Conservation (phyloP, 2,797 vertebrate genomes). For the Hoplostethus atlanticus region DNA sequence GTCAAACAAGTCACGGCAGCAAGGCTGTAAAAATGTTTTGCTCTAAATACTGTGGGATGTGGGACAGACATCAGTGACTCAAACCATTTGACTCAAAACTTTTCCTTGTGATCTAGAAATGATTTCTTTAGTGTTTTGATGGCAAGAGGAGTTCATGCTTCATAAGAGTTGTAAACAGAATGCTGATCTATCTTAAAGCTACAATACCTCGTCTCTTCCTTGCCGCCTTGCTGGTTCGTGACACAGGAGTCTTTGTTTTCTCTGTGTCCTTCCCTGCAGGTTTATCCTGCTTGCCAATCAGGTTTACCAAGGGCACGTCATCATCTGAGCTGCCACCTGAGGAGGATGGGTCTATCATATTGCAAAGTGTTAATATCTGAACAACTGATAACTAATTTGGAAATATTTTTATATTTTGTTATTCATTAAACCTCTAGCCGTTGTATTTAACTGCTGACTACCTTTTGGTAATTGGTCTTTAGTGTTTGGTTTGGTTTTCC, state of each 20-base stretch:
- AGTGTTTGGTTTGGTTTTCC: conserved; percentile 16
- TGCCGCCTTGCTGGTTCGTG: not conserved
- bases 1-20: conserved; percentile 15
- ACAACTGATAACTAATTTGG: not conserved
- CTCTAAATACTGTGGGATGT: not conserved
- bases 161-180: too few relatives aligned
- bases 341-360: conserved; percentile 19
- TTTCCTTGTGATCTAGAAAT: not conserved
- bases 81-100: not conserved
- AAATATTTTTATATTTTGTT: not conserved
- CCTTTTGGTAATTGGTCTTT: conserved; percentile 24
- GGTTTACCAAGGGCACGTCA: conserved; percentile 41
- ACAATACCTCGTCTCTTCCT: conserved; percentile 54
- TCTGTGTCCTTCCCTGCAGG: conserved; percentile 45
- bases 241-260: conserved; percentile 8
- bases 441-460: not conserved
- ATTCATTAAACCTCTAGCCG: rapidly evolving
- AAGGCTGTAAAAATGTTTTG: not conserved
- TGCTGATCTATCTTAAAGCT: not conserved
- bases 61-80: not conserved
- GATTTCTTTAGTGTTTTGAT: not conserved
- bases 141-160: not conserved
- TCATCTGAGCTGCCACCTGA: conserved; percentile 57
- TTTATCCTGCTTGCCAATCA: conserved; percentile 47
- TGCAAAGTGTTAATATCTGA: not conserved